phyloP scores from a whole-genome alignment of 2,888 invertebrate species.

The Patella depressa region DNA sequence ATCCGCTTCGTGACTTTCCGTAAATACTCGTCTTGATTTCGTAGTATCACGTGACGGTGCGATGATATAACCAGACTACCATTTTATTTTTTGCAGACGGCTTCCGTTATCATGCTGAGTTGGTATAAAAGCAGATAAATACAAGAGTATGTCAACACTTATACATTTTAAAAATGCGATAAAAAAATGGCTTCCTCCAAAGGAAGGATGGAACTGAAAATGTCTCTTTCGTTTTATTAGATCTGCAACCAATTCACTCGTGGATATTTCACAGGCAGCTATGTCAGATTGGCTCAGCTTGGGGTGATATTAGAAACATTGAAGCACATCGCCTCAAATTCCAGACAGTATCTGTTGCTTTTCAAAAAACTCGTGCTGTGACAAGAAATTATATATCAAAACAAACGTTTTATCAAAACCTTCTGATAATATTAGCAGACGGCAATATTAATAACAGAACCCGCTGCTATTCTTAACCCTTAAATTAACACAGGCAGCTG shows the following conservation, averaged over 20 bases:
- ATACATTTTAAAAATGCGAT: no score
- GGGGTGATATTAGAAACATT: neutral
- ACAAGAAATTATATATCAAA: conserved; percentile 10
- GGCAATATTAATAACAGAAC: no score
- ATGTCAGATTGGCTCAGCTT: conserved; percentile 5
- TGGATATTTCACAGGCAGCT: neutral
- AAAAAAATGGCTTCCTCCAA: no score
- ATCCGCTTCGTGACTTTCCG: no score
- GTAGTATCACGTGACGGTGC: no score
- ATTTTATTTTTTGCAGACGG: conserved; percentile 1
- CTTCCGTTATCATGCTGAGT: conserved; percentile 5
- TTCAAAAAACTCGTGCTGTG: conserved; percentile 10
- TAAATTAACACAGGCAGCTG: no score
- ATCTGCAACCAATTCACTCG: no score
- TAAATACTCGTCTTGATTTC: no score
- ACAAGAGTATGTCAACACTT: no score
- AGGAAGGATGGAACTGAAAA: no score
- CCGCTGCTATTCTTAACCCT: no score
- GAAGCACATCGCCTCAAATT: conserved; percentile 3
- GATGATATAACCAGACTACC: neutral
- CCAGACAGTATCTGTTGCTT: conserved; percentile 7
- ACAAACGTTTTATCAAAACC: conserved; percentile 5
- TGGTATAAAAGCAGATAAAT: neutral
- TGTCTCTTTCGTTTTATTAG: no score
- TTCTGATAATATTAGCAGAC: neutral